phyloP scores from a whole-genome alignment of 2,113 vertebrate species.

The Corythornis vintsioides region DNA sequence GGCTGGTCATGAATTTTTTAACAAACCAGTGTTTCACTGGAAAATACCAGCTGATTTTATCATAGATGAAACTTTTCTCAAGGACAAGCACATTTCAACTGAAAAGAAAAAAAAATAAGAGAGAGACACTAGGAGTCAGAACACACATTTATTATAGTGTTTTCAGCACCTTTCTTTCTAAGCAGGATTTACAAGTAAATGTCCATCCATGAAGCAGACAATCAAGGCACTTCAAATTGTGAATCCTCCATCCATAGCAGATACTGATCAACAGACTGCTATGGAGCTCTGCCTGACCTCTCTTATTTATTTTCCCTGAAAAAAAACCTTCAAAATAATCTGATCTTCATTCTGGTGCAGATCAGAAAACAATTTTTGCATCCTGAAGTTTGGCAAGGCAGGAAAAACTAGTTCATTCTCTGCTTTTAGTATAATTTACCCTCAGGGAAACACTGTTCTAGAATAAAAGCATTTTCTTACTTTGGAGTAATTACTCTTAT shows the following conservation, averaged over 20 bases:
- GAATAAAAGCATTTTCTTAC: slow-evolving; percentile 52
- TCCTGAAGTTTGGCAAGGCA: not conserved
- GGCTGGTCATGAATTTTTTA: slow-evolving; percentile 55
- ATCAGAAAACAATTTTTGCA: slow-evolving; percentile 28
- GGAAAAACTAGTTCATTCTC: slow-evolving; percentile 29
- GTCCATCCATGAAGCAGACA: not conserved
- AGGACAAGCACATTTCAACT: slow-evolving; percentile 13
- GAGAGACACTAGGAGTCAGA: not conserved
- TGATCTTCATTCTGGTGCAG: not conserved
- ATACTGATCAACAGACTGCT: not conserved
- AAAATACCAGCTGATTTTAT: slow-evolving; percentile 40
- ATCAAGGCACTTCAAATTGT: not conserved
- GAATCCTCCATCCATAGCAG: not conserved
- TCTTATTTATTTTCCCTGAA: not conserved
- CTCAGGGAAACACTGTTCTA: slow-evolving; percentile 35
- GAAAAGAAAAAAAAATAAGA: not conserved
- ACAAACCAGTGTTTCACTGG: slow-evolving; percentile 17
- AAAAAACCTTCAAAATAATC: not conserved
- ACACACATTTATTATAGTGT: not conserved
- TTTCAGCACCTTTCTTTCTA: not conserved
- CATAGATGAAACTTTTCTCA: slow-evolving; percentile 45
- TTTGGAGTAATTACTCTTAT: slow-evolving; percentile 53
- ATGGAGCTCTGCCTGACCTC: not conserved
- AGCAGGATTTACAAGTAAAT: not conserved
- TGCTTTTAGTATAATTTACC: slow-evolving; percentile 21